These are phyloP conservation scores for Aquatica leii DNA, from an alignment of 2,888 invertebrate species.

Conservation along the genomic window DNA sequence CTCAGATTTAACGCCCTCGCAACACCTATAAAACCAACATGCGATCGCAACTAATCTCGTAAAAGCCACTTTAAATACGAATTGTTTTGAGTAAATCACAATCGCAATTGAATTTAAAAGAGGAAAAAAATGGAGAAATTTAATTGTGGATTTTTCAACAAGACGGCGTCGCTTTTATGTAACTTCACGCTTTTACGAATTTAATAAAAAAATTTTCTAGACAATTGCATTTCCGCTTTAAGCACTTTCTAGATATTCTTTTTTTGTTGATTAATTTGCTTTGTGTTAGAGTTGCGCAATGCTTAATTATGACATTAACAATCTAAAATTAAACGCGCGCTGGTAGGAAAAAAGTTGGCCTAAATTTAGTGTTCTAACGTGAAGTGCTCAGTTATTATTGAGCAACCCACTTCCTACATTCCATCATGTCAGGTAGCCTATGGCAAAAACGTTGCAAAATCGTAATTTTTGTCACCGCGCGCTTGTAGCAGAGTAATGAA, in stretches of 20 bases:
- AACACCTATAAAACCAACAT: slow-evolving; percentile 49
- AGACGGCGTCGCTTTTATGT: slow-evolving; percentile 23
- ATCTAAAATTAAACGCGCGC: slow-evolving; percentile 32
- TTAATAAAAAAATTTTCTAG: slow-evolving; percentile 27
- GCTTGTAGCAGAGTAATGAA: not conserved
- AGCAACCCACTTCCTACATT: slow-evolving; percentile 51
- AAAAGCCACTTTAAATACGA: slow-evolving; percentile 18
- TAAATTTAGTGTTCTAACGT: slow-evolving; percentile 24
- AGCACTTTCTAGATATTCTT: slow-evolving; percentile 25
- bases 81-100: slow-evolving; percentile 12
- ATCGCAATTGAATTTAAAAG: not conserved
- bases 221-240: slow-evolving; percentile 36
- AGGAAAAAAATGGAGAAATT: slow-evolving; percentile 34
- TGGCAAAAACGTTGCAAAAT: slow-evolving; percentile 48
- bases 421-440: slow-evolving; percentile 51
- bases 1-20: slow-evolving; percentile 55
- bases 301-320: slow-evolving; percentile 10
- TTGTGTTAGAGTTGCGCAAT: not conserved
- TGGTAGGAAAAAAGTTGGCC: slow-evolving; percentile 24
- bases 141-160: slow-evolving; percentile 12
- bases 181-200: slow-evolving; percentile 40
- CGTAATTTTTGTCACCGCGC: slow-evolving; percentile 51
- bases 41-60: slow-evolving; percentile 42
- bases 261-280: too few relatives aligned
- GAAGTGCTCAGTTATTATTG: slow-evolving; percentile 25